Evolutionary conservation across 2,113 vertebrate genomes (phyloP), one percentile per base, ranked within the genome.

Genomic region (Catharus bicknelli): DNA sequence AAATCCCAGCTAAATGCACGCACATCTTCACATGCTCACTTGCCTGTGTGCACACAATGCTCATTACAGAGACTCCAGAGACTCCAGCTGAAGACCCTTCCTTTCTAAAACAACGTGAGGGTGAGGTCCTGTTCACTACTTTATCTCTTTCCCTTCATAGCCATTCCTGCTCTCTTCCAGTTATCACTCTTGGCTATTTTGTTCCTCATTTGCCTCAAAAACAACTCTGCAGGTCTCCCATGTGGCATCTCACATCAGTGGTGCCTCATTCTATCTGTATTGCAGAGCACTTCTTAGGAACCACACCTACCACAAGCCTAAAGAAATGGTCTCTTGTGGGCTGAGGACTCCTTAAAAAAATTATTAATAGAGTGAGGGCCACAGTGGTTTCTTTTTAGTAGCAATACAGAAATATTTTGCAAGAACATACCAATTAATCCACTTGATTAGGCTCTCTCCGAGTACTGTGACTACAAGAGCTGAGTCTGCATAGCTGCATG

Each of bases 1-100:
- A 92, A 85, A 96, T 88, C 79, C 72, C 74, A 66, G 78, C 63
- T 92, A 82, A 85, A 90, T 27, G 63, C 51, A 45, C 51, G 74
- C 50, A 57, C 29, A 29, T 34, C 32, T 45, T 70, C 73, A 77
- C 2, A 0, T 54, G 66, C 88, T 82, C 34, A 5, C 61, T 88
- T 75, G 77, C 54, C 83, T 61, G 34, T 4, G 4, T 68, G 40
- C n/a, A 59, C 43, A 70, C 84, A 76, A 9, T 83, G 75, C 63
- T 88, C 75, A 38, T 7, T 57, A 50, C 82, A 69, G 70, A 91
- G 42, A 47, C 54, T 83, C n/a, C 58, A 82, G 62, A 90, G 54
- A 36, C 58, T 90, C 26, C 67, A 85, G 70, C 58, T 82, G 83
- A 36, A 87, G 59, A 66, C 16, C 38, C 42, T 89, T n/a, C 66